Evolutionary conservation across 1,140 invertebrate species (phyloP).

Genomic region (Lithobius niger): DNA sequence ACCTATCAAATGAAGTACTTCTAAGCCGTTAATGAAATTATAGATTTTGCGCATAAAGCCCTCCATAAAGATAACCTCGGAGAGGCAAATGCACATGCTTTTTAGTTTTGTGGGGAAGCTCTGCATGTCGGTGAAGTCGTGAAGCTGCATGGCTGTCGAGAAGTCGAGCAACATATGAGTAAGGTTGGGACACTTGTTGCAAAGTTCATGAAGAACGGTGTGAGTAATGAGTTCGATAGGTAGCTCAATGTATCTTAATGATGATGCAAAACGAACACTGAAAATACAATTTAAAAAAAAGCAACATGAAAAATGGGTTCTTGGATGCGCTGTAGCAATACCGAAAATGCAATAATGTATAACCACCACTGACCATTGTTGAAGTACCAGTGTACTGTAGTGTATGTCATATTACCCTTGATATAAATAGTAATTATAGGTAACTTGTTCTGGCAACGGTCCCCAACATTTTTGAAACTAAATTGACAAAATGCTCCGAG

Average conservation of each 20-base stretch:
- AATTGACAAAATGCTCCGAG: too few species aligned
- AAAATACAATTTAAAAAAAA: too few species aligned
- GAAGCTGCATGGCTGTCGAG: slow-evolving; percentile 95
- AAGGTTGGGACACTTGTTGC: slow-evolving; percentile 94
- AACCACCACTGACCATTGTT: too few species aligned
- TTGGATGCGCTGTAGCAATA: too few species aligned
- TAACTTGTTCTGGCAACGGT: too few species aligned
- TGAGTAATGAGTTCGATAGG: slow-evolving; percentile 97
- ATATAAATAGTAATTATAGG: too few species aligned
- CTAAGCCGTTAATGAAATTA: slow-evolving; percentile 97
- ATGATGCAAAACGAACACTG: slow-evolving; percentile 71
- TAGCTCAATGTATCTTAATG: slow-evolving; percentile 86
- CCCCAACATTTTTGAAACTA: too few species aligned
- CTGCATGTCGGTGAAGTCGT: slow-evolving; percentile 98
- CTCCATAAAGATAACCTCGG: slow-evolving; percentile 99
- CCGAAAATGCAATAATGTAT: too few species aligned
- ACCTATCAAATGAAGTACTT: slow-evolving; percentile 96
- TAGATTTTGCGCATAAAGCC: slow-evolving; percentile 99
- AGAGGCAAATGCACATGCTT: slow-evolving; percentile 93
- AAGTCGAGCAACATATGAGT: slow-evolving; percentile 95
- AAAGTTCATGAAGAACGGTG: slow-evolving; percentile 90
- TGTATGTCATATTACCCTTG: too few species aligned
- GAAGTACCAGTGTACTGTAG: too few species aligned
- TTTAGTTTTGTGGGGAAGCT: slow-evolving; percentile 95
- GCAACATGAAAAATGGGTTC: too few species aligned